Conservation (phyloP, 2,888 invertebrate species). For the Temnothorax unifasciatus region DNA sequence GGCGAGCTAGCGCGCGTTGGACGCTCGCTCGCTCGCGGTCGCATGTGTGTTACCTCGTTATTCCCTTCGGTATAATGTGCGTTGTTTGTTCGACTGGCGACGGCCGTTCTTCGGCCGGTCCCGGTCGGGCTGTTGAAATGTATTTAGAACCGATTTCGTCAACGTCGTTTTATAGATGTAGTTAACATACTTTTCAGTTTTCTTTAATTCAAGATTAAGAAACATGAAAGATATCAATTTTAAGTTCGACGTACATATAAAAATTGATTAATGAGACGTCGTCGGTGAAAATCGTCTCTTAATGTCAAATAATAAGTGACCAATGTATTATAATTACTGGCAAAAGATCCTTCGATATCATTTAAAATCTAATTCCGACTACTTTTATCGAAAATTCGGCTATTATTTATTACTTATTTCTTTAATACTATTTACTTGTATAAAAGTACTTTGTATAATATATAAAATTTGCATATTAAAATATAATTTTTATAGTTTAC, state of each 20-base stretch:
- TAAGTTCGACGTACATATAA: background rate
- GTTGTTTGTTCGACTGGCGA: slow-evolving; percentile 58
- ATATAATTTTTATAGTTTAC: background rate
- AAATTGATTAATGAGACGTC: background rate
- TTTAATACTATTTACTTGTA: background rate
- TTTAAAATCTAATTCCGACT: background rate
- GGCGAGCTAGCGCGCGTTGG: slow-evolving; percentile 58
- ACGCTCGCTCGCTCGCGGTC: slow-evolving; percentile 61
- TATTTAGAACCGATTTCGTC: slow-evolving; percentile 37
- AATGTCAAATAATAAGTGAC: background rate
- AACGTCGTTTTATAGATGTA: background rate
- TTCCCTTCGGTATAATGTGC: slow-evolving; percentile 64
- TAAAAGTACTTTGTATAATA: background rate
- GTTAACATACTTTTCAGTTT: background rate
- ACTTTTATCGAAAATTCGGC: background rate
- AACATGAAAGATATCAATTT: background rate
- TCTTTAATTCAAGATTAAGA: background rate
- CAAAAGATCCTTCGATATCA: background rate
- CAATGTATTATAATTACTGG: background rate
- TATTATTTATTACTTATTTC: background rate
- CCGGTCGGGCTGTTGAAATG: background rate
- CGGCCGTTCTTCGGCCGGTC: slow-evolving; percentile 11
- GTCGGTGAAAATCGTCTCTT: background rate
- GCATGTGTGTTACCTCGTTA: slow-evolving; percentile 72
- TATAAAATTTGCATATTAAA: background rate